These are phyloP conservation scores for Illadopsis cleaveri DNA, from an alignment of 2,113 vertebrate species.

Conservation along the genomic window DNA sequence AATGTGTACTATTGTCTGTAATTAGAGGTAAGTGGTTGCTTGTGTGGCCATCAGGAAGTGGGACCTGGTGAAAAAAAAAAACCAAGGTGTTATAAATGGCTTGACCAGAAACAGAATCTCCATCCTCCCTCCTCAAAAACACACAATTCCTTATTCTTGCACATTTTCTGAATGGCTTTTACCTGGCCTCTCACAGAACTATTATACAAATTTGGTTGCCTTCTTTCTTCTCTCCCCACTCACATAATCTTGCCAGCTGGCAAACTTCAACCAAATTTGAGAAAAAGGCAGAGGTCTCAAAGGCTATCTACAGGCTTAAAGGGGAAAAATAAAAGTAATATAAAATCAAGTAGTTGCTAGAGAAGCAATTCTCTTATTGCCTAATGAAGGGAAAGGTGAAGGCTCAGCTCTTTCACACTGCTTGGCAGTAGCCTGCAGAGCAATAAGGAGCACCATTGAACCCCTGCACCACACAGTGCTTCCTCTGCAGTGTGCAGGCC, in stretches of 20 bases:
- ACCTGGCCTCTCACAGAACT: not conserved
- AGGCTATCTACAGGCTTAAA: not conserved
- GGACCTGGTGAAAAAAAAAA: conserved; percentile 47
- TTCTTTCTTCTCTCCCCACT: not conserved
- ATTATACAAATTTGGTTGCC: not conserved
- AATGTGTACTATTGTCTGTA: conserved; percentile 75
- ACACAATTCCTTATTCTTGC: not conserved
- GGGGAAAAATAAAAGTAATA: not conserved
- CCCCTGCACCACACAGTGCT: not conserved
- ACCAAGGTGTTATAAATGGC: not conserved
- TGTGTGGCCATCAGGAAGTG: conserved; percentile 74
- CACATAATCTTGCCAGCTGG: not conserved
- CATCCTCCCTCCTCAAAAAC: not conserved
- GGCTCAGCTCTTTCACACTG: not conserved
- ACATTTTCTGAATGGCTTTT: not conserved
- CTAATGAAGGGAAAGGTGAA: not conserved
- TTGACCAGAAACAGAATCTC: not conserved
- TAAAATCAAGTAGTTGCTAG: not conserved
- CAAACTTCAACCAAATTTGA: not conserved
- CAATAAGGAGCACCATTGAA: not conserved
- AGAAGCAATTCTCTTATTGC: not conserved
- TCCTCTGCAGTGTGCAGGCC: not conserved
- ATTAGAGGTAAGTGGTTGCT: conserved; percentile 79
- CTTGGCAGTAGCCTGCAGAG: not conserved
- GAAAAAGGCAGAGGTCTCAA: not conserved